Evolutionary conservation across 1,140 invertebrate genomes (phyloP), one percentile per base, ranked within the genome.

Genomic region (Drosophila bipectinata): DNA sequence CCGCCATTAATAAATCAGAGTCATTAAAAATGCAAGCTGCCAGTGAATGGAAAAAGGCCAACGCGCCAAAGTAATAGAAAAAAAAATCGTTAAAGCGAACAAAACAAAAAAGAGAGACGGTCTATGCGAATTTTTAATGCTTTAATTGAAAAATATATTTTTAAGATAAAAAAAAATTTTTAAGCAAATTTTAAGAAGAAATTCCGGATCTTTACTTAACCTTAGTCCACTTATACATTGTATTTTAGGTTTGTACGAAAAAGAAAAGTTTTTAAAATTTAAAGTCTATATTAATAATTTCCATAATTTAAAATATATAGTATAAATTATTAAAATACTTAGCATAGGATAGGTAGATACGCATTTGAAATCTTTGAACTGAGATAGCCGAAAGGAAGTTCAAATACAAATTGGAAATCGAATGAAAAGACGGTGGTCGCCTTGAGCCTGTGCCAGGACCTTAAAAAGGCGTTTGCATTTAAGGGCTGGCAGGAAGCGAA

Each of bases 1-100:
- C 82, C 89, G 89, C 89, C 89, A 91, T 91, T 91, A 91, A 91
- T 91, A 91, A 91, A 91, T 91, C 89, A 91, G 79, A 91, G 81
- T 87, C 89, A 91, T 91, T 91, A 91, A 91, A 91, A 91, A 91
- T 91, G 90, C 90, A 89, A 37, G 77, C 73, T 80, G 69, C 84
- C 68, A 64, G 64, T 78, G 69, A 66, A 84, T 73, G 55, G 57
- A 51, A 66, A 62, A 61, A 77, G 75, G 67, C 63, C 44, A 69
- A 49, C 66, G 51, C 68, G 21, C 32, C 32, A 69, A 32, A 48
- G 64, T 57, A 71, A 69, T 57, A 71, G 78, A 66, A 72, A 73
- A 73, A 73, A 71, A 48, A 10, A 54, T 66, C 21, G 48, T 48
- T 24, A 24, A 32, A 8, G 3, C 45, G 32, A 64, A 60, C 44